Evolutionary conservation across 2,797 vertebrate species (phyloP).

Genomic region (Malurus splendens): DNA sequence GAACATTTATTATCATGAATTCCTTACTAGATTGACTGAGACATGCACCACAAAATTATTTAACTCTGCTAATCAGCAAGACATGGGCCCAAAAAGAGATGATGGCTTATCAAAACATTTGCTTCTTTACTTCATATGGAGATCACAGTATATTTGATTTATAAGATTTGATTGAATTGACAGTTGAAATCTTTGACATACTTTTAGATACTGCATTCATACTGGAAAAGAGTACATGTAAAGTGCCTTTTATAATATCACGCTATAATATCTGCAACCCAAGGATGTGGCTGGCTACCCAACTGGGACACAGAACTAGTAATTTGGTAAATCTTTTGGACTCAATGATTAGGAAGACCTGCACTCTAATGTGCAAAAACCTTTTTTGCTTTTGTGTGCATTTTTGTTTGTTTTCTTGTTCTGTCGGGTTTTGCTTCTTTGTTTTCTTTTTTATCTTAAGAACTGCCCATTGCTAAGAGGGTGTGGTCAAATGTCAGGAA

Average conservation of each 20-base stretch:
- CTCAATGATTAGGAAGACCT: neutral
- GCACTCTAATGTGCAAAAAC: neutral
- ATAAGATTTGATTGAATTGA: neutral
- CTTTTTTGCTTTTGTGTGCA: rapidly evolving
- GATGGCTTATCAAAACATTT: neutral
- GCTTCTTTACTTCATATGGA: neutral
- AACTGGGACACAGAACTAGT: neutral
- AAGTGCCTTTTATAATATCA: neutral
- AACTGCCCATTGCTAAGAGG: neutral
- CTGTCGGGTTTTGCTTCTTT: neutral
- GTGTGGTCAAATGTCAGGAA: neutral
- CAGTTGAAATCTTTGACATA: neutral
- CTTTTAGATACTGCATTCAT: neutral
- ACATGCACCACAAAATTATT: neutral
- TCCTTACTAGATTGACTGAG: neutral
- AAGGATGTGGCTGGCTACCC: neutral
- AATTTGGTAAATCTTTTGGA: neutral
- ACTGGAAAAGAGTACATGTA: neutral
- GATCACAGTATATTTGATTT: neutral
- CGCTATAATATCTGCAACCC: neutral
- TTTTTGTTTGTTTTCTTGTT: neutral
- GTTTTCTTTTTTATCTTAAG: neutral
- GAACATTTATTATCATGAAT: neutral
- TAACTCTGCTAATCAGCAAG: neutral
- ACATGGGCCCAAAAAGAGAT: neutral